Evolutionary conservation across 1,140 invertebrate species (phyloP).

Genomic region (Drosophila chauvacae): DNA sequence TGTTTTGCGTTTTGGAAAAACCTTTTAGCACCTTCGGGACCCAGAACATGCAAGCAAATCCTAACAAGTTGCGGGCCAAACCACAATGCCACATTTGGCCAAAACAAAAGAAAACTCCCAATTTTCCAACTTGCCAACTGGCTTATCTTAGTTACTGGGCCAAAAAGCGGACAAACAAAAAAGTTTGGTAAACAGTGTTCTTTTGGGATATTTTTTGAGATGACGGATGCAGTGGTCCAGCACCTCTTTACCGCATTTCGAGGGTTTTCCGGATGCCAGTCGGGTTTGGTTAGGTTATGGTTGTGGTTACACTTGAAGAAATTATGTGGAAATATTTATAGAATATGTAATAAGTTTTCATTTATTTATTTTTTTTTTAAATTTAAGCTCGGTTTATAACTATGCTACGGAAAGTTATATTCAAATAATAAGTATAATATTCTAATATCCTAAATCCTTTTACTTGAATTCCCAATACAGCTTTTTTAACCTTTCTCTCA

Average conservation of each 20-base stretch:
- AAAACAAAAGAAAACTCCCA: constrained; percentile 15
- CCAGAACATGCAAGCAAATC: constrained; percentile 59
- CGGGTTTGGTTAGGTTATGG: constrained; percentile 40
- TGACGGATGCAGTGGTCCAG: constrained; percentile 48
- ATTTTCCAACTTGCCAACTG: constrained; percentile 21
- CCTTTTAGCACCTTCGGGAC: constrained; percentile 72
- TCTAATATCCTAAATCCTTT: too few relatives aligned
- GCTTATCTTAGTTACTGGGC: constrained; percentile 42
- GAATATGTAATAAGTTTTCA: too few relatives aligned
- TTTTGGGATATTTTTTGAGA: constrained; percentile 21
- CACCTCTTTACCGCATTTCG: constrained; percentile 47
- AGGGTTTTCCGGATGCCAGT: constrained; percentile 32
- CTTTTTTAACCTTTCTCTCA: neutral
- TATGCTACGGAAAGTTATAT: too few relatives aligned
- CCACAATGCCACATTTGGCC: constrained; percentile 15
- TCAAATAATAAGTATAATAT: too few relatives aligned
- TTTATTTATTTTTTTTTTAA: neutral
- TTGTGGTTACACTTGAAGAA: constrained; percentile 12
- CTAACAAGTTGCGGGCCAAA: constrained; percentile 66
- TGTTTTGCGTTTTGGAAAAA: constrained; percentile 49
- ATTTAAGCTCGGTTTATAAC: too few relatives aligned
- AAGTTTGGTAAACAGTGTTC: constrained; percentile 2
- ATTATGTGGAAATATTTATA: too few relatives aligned
- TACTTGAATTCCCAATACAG: too few relatives aligned
- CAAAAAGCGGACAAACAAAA: constrained; percentile 40